phyloP scores from a whole-genome alignment of 2,113 vertebrate genomes.

The Cyphomyrus plagiostoma region DNA sequence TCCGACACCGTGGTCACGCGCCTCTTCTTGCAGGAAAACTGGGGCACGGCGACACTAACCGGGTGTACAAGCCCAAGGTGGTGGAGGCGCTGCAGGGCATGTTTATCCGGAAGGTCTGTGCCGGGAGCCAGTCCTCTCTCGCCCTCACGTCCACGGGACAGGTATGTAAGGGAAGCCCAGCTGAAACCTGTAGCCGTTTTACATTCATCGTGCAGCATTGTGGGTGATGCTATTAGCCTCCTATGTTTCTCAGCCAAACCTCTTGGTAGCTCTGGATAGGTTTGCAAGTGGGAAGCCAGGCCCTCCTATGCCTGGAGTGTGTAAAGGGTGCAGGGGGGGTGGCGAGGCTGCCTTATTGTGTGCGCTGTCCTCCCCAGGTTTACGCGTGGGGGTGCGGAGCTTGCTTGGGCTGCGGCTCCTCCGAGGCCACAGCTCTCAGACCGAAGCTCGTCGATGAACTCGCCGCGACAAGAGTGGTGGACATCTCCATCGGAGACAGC shows the following conservation, averaged over 20 bases:
- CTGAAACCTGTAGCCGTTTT: not conserved
- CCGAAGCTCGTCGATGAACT: constrained; percentile 75
- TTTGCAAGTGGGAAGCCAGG: not conserved
- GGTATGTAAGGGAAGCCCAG: constrained; percentile 43
- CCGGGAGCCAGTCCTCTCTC: constrained; percentile 76
- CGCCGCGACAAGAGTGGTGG: constrained; percentile 72
- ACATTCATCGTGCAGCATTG: no score
- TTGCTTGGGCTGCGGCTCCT: constrained; percentile 75
- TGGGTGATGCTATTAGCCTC: not conserved
- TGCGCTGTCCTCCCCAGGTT: constrained; percentile 48
- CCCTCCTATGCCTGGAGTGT: not conserved
- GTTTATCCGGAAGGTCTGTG: constrained; percentile 79
- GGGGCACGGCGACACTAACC: constrained; percentile 77
- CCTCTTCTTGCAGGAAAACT: constrained; percentile 62
- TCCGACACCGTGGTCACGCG: not conserved
- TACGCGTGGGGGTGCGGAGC: constrained; percentile 78
- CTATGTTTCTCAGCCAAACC: not conserved
- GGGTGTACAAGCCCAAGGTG: constrained; percentile 79
- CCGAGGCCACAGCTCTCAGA: constrained; percentile 73
- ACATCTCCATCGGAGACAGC: constrained; percentile 77
- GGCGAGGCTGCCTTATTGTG: not conserved
- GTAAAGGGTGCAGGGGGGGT: not conserved
- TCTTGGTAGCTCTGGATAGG: not conserved
- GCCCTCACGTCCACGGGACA: constrained; percentile 76
- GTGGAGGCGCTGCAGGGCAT: constrained; percentile 78